A percentile compares a stretch with the other conserved stretches of the same genome.
These are phyloP conservation scores for Dermochelys coriacea DNA, from an alignment of 2,797 vertebrate species.

Conservation along the genomic window DNA sequence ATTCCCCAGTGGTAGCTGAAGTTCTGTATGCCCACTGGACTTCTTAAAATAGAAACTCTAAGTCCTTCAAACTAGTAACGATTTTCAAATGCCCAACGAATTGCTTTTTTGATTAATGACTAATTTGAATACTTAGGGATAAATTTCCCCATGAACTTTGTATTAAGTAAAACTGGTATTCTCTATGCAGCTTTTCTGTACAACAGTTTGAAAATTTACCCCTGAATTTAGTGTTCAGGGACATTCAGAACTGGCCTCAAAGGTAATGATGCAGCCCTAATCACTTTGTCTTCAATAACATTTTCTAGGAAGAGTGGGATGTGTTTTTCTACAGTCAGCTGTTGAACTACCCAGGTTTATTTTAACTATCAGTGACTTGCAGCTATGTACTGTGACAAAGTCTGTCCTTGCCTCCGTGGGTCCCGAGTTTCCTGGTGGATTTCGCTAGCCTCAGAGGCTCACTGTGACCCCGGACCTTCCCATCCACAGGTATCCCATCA, in stretches of 20 bases:
- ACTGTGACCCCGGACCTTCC: too few species aligned
- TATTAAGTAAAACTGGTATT: constrained; percentile 25
- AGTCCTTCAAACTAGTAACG: constrained; percentile 41
- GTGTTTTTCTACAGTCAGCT: neutral
- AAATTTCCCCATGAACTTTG: constrained; percentile 25
- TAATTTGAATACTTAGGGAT: constrained; percentile 51
- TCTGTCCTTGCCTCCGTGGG: too few species aligned
- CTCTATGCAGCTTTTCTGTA: constrained; percentile 27
- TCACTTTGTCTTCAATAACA: neutral
- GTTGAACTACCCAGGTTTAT: constrained; percentile 35
- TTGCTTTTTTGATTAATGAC: constrained; percentile 67
- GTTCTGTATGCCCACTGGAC: neutral
- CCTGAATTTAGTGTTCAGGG: neutral
- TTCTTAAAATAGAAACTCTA: constrained; percentile 50
- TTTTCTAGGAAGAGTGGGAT: neutral
- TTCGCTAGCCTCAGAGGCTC: too few species aligned
- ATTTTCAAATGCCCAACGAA: constrained; percentile 61
- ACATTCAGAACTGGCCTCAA: constrained; percentile 40
- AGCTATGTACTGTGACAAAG: too few species aligned
- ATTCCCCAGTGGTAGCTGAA: constrained; percentile 42
- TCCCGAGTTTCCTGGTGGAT: too few species aligned
- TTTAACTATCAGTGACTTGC: constrained; percentile 17
- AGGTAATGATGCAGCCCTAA: neutral
- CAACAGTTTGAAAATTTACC: constrained; percentile 32
- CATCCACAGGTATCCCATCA: too few species aligned